Percentiles rank a stretch among this genome's conserved stretches.
Conservation (phyloP, 2,113 vertebrate genomes). For the Sebastes schlegelii region DNA sequence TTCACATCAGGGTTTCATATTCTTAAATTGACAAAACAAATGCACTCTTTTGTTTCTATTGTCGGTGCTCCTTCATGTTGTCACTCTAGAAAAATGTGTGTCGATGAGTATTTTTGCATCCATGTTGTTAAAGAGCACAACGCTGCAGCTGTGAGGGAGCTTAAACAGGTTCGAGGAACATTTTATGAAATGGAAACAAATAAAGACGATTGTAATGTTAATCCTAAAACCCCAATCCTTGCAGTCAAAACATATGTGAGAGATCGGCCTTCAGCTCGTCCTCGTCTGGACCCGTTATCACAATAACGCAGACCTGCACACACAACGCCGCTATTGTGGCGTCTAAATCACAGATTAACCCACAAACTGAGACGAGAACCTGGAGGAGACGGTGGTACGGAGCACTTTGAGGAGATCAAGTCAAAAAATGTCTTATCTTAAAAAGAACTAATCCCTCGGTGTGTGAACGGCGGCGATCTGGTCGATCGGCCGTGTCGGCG, state of each 20-base stretch:
- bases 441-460: not conserved
- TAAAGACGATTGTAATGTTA: not conserved
- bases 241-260: slow-evolving; percentile 29
- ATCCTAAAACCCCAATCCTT: slow-evolving; percentile 21
- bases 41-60: too few species aligned
- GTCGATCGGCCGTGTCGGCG: not conserved
- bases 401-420: too few species aligned
- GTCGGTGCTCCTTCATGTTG: too few species aligned
- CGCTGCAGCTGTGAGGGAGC: not conserved
- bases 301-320: not conserved
- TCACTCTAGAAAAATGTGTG: too few species aligned
- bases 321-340: not conserved
- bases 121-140: not conserved
- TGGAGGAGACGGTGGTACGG: not conserved
- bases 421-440: slow-evolving; percentile 1
- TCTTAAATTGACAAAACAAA: too few species aligned
- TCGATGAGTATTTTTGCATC: too few species aligned
- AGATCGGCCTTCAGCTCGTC: not conserved
- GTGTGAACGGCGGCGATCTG: not conserved
- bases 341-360: slow-evolving; percentile 24
- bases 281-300: not conserved
- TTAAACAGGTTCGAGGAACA: not conserved
- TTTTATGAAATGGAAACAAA: slow-evolving; percentile 17
- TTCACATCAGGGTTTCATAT: too few species aligned
- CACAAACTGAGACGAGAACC: slow-evolving; percentile 20